phyloP scores from a whole-genome alignment of 2,113 vertebrate genomes.

The Mirounga angustirostris region DNA sequence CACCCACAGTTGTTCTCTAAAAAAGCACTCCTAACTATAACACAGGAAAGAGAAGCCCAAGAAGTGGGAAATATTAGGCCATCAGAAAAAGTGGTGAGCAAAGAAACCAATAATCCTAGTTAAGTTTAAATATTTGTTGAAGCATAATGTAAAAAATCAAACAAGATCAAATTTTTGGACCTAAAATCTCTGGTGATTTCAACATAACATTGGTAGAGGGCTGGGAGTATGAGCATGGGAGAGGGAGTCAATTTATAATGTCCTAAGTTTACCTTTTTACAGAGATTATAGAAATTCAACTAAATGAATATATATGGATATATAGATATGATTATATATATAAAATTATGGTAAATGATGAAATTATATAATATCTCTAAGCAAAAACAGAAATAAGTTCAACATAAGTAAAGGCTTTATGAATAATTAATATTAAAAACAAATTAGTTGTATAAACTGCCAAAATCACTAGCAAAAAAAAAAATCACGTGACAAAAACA shows the following conservation, averaged over 20 bases:
- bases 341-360: neutral
- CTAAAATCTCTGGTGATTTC: conserved; percentile 39
- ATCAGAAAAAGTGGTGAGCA: neutral
- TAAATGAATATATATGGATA: neutral
- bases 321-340: neutral
- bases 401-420: neutral
- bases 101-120: neutral
- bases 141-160: conserved; percentile 15
- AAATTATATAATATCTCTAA: neutral
- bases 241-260: neutral
- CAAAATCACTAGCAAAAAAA: neutral
- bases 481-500: neutral
- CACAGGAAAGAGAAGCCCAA: neutral
- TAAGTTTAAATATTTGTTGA: neutral
- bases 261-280: neutral
- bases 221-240: neutral
- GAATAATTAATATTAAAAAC: neutral
- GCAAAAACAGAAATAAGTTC: conserved; percentile 14
- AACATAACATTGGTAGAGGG: neutral
- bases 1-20: neutral
- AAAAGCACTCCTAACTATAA: neutral
- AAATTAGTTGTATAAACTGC: neutral
- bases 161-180: conserved; percentile 25
- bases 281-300: neutral
- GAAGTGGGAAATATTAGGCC: neutral